Conservation (phyloP, 2,113 vertebrate species). For the Scopus umbretta region DNA sequence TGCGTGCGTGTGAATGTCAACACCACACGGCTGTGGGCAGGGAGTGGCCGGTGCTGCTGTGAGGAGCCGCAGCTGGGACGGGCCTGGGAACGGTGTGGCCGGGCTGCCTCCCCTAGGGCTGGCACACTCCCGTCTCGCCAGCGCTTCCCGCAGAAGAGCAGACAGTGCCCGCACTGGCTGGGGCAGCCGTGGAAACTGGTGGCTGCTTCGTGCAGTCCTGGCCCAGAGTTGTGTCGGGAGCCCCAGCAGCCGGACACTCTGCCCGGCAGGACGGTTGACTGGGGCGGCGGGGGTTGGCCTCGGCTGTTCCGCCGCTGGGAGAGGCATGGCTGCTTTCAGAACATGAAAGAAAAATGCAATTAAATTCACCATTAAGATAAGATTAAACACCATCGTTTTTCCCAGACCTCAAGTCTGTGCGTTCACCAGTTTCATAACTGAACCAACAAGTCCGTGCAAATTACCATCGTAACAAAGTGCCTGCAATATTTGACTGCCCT, state of each 20-base stretch:
- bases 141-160: not conserved
- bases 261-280: too few species aligned
- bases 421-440: not conserved
- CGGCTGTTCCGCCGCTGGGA: not conserved
- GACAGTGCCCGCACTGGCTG: too few species aligned
- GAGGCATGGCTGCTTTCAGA: not conserved
- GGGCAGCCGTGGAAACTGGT: too few species aligned
- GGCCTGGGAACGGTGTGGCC: too few species aligned
- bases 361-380: not conserved
- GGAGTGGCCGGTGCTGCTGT: too few species aligned
- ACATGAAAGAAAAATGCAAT: not conserved
- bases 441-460: not conserved
- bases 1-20: too few species aligned
- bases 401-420: not conserved
- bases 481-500: not conserved
- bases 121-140: not conserved
- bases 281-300: too few species aligned
- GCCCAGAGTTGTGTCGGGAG: too few species aligned
- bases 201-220: too few species aligned
- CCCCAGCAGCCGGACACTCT: too few species aligned
- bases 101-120: not conserved
- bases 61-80: not conserved
- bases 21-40: not conserved
- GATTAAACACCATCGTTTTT: not conserved
- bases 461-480: not conserved